phyloP scores from a whole-genome alignment of 2,113 vertebrate species.

The Microtus montanus region DNA sequence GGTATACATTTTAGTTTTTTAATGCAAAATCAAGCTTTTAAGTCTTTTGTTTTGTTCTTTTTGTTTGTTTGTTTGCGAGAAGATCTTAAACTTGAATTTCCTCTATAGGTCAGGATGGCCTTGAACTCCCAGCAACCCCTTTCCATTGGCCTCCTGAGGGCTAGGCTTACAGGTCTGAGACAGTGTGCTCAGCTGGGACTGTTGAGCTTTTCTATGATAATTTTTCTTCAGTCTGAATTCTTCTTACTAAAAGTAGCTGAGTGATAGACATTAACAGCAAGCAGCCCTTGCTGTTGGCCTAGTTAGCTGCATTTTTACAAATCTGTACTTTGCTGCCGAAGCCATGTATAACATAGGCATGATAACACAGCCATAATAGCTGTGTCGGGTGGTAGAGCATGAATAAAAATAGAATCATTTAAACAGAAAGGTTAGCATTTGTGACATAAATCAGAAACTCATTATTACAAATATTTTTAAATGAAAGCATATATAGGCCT shows the following conservation, averaged over 20 bases:
- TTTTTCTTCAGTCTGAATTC: slow-evolving; percentile 40
- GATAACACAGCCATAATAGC: not conserved
- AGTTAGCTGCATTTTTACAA: not conserved
- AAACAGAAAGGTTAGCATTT: not conserved
- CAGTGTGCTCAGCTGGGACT: not conserved
- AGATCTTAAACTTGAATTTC: not conserved
- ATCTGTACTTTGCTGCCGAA: not conserved
- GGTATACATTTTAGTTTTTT: not conserved
- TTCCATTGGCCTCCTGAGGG: not conserved
- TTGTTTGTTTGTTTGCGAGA: not conserved
- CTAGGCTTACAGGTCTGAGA: not conserved
- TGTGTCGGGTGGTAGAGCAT: not conserved
- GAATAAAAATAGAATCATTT: slow-evolving; percentile 34
- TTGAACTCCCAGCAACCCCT: not conserved
- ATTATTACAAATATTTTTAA: slow-evolving; percentile 27
- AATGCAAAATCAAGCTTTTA: not conserved
- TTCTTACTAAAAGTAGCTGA: slow-evolving; percentile 30
- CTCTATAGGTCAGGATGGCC: not conserved
- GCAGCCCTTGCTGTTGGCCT: not conserved
- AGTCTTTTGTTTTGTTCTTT: not conserved
- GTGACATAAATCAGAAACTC: not conserved
- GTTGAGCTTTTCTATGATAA: not conserved
- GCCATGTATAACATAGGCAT: not conserved
- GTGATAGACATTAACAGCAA: not conserved
- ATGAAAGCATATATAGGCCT: not conserved